Base-by-base conservation (phyloP, 2,113 vertebrate species). In the Edolisoma coerulescens region DNA sequence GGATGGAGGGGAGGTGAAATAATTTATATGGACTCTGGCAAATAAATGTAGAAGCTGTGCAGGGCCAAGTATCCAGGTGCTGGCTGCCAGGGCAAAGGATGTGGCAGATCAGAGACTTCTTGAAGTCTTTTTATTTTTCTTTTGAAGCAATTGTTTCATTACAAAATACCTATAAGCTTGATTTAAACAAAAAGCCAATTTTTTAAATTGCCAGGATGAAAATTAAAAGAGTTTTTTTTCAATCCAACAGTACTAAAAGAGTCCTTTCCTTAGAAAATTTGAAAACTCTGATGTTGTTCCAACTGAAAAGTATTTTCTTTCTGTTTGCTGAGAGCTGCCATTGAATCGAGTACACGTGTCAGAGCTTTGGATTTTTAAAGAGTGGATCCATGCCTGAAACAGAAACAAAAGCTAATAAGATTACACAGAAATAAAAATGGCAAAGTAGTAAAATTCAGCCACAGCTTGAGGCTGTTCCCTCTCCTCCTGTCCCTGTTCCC, bases 401-500 rank as follows among this genome's bases (percentile, higher is more conserved):
- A 91, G 53, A 77, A 93, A 93, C 16, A 80, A 76, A 23, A 84
- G 27, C 10, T 90, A 64, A 49, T 56, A 77, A 80, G 65, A 81
- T 73, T 52, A 77, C 21, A 41, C 0, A 5, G 28, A 77, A 80
- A 87, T 81, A 71, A 87, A 89, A 89, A 87, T 22, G 32, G 5
- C 45, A 63, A 81, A 57, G 28, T 27, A 78, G 57, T 75, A 90
- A 90, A 95, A 87, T 76, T 60, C 37, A 54, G 37, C 5, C 26
- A 37, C 27, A 44, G 5, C 27, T 1, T 27, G 27, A 50, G 52
- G 44, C 59, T 0, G 0, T 59, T 16, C 6, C 60, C 15, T 44
- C 23, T 59, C 10, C 6, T 44, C 12, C 50, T 80, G 27, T 50
- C 68, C 15, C 42, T 37, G 22, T 65, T 80, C 22, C 35, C 37